Evolutionary conservation across 2,888 invertebrate genomes (phyloP), one percentile per base, ranked within the genome.

Genomic region (Andrena marginata): DNA sequence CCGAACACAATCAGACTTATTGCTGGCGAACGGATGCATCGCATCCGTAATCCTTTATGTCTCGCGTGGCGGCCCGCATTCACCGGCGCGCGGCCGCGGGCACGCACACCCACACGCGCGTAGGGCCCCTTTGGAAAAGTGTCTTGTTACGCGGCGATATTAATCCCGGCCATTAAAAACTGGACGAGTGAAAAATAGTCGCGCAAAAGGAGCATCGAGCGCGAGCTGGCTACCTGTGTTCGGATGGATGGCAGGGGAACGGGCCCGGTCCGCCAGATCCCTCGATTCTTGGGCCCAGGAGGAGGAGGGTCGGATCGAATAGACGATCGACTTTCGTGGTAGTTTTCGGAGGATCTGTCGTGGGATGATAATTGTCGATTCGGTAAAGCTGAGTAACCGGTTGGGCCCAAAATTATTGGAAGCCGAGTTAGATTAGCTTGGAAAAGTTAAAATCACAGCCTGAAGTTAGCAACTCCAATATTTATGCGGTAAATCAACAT

Each of bases 61-160:
- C 91, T 88, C 89, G 86, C 87, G 89, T 80, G 85, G 82, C 84
- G 68, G 54, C 65, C 68, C 23, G 33, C 35, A 51, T 79, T 73
- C 76, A 70, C 59, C 20, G 62, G 33, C 85, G 74, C 82, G 73
- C 74, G 54, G 78, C 63, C 86, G 64, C 77, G 82, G 75, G 48
- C 82, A 89, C 82, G 84, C 80, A 79, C 84, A 62, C 82, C 33
- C 81, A 83, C 85, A 76, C 78, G 42, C 42, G 42, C 42, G 16
- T 16, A 80, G 79, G 86, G 84, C 80, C 76, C 65, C 85, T 81
- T 79, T 88, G 87, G 87, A 89, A 92, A 92, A 93, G 94, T 93
- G 92, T 94, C 94, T 93, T 94, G 94, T 94, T 94, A 94, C 94
- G 87, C 81, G 90, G 89, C 90, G 93, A 93, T 94, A 94, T 94